Conservation (phyloP, 2,888 invertebrate species). For the Steinernema carpocapsae region DNA sequence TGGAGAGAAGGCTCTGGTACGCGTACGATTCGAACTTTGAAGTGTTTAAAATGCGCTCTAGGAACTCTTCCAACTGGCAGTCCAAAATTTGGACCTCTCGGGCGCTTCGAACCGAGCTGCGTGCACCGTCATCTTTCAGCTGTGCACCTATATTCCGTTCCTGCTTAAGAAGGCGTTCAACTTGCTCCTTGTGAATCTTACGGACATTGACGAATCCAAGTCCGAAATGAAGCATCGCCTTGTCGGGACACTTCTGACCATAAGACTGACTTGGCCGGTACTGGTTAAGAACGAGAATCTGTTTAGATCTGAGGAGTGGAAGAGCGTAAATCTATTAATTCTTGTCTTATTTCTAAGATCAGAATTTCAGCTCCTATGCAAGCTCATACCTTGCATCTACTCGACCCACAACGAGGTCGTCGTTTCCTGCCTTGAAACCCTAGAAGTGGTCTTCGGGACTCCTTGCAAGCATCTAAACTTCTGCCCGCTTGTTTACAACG, state of each 20-base stretch:
- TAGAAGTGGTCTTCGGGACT: slow-evolving; percentile 34
- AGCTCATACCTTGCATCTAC: slow-evolving; percentile 27
- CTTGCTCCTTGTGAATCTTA: slow-evolving; percentile 27
- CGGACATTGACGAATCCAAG: slow-evolving; percentile 11
- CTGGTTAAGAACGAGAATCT: slow-evolving; percentile 36
- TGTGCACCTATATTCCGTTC: slow-evolving; percentile 41
- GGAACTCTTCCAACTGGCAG: slow-evolving; percentile 40
- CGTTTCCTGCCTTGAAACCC: slow-evolving; percentile 41
- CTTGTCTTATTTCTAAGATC: not conserved
- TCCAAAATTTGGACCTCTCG: slow-evolving; percentile 39
- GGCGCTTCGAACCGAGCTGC: slow-evolving; percentile 44
- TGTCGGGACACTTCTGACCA: slow-evolving; percentile 42
- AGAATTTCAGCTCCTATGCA: slow-evolving; percentile 11
- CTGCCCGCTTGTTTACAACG: slow-evolving; percentile 32
- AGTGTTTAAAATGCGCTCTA: not conserved
- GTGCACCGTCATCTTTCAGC: slow-evolving; percentile 37
- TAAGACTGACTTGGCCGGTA: slow-evolving; percentile 38
- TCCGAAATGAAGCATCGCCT: slow-evolving; percentile 36
- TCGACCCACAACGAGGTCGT: slow-evolving; percentile 41
- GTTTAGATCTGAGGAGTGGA: slow-evolving; percentile 29
- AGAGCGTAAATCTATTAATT: not conserved
- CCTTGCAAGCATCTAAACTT: slow-evolving; percentile 32
- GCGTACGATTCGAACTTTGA: not conserved
- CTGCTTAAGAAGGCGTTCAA: slow-evolving; percentile 44
- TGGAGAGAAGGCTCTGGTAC: slow-evolving; percentile 20